phyloP scores from a whole-genome alignment of 1,140 invertebrate species.

The Atta colombica region DNA sequence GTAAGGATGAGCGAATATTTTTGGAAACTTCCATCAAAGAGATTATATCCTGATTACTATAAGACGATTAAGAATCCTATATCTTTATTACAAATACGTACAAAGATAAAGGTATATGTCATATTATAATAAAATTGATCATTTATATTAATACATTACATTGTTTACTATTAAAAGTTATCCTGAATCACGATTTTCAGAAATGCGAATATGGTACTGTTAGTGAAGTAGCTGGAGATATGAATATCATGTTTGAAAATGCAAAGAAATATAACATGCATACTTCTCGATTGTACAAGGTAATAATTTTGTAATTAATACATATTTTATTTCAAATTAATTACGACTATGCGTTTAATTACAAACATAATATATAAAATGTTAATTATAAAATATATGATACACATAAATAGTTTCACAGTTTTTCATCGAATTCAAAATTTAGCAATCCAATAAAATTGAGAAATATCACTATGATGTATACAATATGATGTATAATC shows the following conservation, averaged over 20 bases:
- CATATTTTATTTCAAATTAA: slow-evolving; percentile 21
- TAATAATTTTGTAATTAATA: slow-evolving; percentile 77
- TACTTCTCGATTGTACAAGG: slow-evolving; percentile 95
- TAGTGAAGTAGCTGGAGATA: slow-evolving; percentile 96
- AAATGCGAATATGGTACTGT: slow-evolving; percentile 94
- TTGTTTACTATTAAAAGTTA: slow-evolving; percentile 27
- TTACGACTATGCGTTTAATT: slow-evolving; percentile 26
- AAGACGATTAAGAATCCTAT: slow-evolving; percentile 98
- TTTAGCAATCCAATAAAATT: neutral
- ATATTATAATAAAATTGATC: slow-evolving; percentile 1
- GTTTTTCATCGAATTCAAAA: neutral
- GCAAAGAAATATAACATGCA: slow-evolving; percentile 97
- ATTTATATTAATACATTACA: neutral
- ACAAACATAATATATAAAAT: slow-evolving; percentile 64
- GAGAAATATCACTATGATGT: neutral
- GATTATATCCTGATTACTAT: slow-evolving; percentile 99
- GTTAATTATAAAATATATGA: slow-evolving; percentile 72
- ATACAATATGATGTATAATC: neutral
- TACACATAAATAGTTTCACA: slow-evolving; percentile 23
- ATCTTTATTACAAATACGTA: slow-evolving; percentile 96
- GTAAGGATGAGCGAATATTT: slow-evolving; percentile 95
- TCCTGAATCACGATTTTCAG: slow-evolving; percentile 80
- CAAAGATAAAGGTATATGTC: slow-evolving; percentile 92
- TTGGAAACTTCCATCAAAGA: slow-evolving; percentile 95
- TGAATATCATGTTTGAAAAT: slow-evolving; percentile 99